phyloP scores from a whole-genome alignment of 1,140 invertebrate species.

The Solen grandis region DNA sequence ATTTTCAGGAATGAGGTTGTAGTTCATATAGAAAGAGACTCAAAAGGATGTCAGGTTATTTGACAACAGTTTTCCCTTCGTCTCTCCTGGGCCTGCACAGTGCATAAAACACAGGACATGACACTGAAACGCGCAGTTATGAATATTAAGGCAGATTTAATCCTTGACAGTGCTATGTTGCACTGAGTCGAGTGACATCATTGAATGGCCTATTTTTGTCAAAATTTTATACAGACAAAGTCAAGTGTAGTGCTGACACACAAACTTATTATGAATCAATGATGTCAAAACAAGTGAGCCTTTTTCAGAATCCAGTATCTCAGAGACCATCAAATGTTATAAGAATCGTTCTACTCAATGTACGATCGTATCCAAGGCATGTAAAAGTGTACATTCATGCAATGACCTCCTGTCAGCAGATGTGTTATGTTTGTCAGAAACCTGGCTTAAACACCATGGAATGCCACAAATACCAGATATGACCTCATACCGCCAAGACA shows the following conservation, averaged over 20 bases:
- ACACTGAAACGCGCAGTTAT: not conserved
- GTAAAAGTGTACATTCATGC: too few species aligned
- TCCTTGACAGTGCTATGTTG: conserved; percentile 22
- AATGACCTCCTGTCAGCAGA: not conserved
- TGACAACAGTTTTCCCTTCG: conserved; percentile 26
- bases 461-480: not conserved
- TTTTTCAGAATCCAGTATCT: too few species aligned
- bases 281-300: too few species aligned
- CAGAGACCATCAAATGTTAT: too few species aligned
- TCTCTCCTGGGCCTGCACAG: conserved; percentile 16
- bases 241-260: too few species aligned
- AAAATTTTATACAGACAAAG: too few species aligned
- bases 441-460: conserved; percentile 18
- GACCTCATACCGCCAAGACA: not conserved
- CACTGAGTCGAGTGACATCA: conserved; percentile 18
- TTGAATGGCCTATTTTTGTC: conserved; percentile 3
- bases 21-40: not conserved
- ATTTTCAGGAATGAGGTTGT: conserved; percentile 31
- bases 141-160: conserved; percentile 23
- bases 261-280: too few species aligned
- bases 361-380: too few species aligned
- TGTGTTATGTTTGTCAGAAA: not conserved
- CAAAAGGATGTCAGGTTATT: not conserved
- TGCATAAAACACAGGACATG: conserved; percentile 19
- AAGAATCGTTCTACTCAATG: too few species aligned